phyloP scores from a whole-genome alignment of 2,113 vertebrate genomes.

The Noctilio leporinus region DNA sequence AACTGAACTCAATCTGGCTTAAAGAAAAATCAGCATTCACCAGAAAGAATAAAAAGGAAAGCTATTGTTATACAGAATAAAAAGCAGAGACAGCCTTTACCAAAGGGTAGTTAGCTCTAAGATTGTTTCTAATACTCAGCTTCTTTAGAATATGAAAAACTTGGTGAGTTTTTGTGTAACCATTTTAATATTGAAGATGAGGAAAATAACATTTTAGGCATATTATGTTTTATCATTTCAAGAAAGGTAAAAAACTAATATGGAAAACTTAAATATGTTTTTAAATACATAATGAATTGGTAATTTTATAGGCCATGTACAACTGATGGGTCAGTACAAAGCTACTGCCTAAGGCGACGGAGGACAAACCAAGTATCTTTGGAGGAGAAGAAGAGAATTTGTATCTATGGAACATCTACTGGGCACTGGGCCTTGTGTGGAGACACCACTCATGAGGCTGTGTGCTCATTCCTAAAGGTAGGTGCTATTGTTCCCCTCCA shows the following conservation, averaged over 20 bases:
- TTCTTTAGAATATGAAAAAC: background rate
- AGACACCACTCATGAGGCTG: background rate
- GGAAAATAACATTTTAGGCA: too few relatives aligned
- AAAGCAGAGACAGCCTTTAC: background rate
- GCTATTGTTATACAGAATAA: background rate
- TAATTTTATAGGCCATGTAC: background rate
- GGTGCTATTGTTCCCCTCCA: background rate
- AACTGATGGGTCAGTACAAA: background rate
- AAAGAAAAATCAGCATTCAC: background rate
- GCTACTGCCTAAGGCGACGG: background rate
- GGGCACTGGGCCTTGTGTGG: background rate
- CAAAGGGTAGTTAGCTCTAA: background rate
- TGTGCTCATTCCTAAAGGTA: background rate
- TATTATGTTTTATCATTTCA: too few relatives aligned
- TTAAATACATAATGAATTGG: background rate
- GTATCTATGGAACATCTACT: background rate
- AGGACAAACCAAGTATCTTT: background rate
- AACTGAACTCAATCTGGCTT: background rate
- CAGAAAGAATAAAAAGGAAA: background rate
- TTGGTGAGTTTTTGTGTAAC: too few relatives aligned
- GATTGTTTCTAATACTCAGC: background rate
- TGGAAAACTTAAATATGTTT: background rate
- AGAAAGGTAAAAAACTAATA: too few relatives aligned
- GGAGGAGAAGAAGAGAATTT: background rate
- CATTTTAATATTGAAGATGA: too few relatives aligned